Conservation (phyloP, 2,797 vertebrate genomes). For the Gambelia wislizenii region DNA sequence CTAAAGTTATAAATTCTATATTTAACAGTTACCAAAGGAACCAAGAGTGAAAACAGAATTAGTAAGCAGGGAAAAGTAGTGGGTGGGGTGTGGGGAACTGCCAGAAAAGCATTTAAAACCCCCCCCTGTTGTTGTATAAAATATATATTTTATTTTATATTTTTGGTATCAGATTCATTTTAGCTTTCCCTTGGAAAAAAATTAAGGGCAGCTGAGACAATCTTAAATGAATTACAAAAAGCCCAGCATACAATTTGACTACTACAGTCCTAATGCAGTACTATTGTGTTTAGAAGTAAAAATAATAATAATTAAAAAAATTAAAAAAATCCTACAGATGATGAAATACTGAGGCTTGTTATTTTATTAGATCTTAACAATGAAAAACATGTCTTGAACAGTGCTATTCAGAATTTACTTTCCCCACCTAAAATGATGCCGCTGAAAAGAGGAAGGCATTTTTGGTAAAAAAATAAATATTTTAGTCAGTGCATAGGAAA, state of each 20-base stretch:
- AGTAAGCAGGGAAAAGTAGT: slow-evolving; percentile 2
- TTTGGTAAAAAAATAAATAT: slow-evolving; percentile 26
- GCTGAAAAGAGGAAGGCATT: slow-evolving; percentile 60
- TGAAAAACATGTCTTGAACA: slow-evolving; percentile 59
- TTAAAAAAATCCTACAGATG: slow-evolving; percentile 58
- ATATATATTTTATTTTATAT: not conserved
- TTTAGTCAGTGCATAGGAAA: slow-evolving; percentile 51
- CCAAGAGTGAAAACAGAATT: slow-evolving; percentile 25
- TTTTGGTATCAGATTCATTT: slow-evolving; percentile 49
- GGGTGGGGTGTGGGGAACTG: not conserved
- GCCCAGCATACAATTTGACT: slow-evolving; percentile 53
- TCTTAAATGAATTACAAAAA: slow-evolving; percentile 50
- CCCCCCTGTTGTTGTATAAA: slow-evolving; percentile 19
- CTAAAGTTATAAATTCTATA: not conserved
- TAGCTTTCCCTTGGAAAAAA: not conserved
- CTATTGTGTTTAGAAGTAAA: slow-evolving; percentile 50
- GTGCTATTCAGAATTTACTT: slow-evolving; percentile 67
- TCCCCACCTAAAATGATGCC: slow-evolving; percentile 52
- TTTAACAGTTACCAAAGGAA: not conserved
- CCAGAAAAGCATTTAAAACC: not conserved
- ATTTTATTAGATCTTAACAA: slow-evolving; percentile 67
- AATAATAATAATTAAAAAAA: too few relatives aligned
- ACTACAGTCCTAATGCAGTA: slow-evolving; percentile 61
- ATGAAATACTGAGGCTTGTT: slow-evolving; percentile 69
- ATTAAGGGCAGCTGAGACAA: slow-evolving; percentile 48